Evolutionary conservation across 64 coral and sea anemone species (phyloP).

Genomic region (Montipora efflorescens): DNA sequence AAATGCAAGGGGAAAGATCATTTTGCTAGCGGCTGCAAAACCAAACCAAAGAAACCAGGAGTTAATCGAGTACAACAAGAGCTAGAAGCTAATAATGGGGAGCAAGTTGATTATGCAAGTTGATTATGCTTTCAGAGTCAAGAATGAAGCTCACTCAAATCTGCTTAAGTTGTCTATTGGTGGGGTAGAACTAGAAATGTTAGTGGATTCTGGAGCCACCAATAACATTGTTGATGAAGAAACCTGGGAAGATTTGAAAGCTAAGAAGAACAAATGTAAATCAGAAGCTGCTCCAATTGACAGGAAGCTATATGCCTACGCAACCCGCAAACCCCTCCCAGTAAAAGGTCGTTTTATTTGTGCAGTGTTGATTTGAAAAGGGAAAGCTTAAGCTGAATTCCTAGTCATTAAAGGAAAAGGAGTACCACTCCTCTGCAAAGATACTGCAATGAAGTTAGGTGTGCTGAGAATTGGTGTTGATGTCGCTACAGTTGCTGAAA

Average conservation of each 20-base stretch:
- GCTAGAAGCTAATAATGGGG: not conserved
- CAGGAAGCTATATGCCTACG: slow-evolving; percentile 32
- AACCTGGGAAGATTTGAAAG: slow-evolving; percentile 4
- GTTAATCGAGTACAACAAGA: not conserved
- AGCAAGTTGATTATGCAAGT: not conserved
- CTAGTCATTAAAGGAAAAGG: not conserved
- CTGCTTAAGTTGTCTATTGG: slow-evolving; percentile 18
- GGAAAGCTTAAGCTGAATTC: not conserved
- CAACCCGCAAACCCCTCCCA: slow-evolving; percentile 19
- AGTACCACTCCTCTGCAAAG: too few relatives aligned
- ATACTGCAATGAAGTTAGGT: too few relatives aligned
- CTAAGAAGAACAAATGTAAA: slow-evolving; percentile 27
- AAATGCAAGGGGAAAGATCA: slow-evolving; percentile 35
- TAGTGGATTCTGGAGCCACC: slow-evolving; percentile 45
- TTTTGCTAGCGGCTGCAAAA: slow-evolving; percentile 46
- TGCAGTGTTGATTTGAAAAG: not conserved
- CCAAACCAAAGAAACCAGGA: slow-evolving; percentile 30
- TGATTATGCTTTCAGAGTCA: not conserved
- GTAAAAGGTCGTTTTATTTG: slow-evolving; percentile 10
- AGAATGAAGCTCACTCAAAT: slow-evolving; percentile 4
- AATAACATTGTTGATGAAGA: slow-evolving; percentile 36
- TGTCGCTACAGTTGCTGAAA: not conserved
- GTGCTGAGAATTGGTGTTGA: too few relatives aligned
- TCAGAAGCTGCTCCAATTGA: slow-evolving; percentile 5
- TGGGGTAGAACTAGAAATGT: slow-evolving; percentile 9